phyloP scores from a whole-genome alignment of 2,113 vertebrate species.

The Antechinus flavipes region DNA sequence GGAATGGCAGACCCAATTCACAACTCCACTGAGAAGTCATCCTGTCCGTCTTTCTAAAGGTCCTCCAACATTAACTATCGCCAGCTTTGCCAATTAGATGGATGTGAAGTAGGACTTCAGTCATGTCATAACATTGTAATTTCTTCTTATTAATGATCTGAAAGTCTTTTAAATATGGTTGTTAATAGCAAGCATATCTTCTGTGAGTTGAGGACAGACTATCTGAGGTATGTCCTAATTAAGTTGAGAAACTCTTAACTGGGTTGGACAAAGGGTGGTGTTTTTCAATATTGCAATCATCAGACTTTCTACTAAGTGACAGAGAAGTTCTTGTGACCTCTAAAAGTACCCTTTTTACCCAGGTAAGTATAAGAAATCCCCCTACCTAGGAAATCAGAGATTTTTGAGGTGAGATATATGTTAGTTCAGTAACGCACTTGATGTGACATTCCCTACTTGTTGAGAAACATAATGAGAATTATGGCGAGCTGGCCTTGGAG shows the following conservation, averaged over 20 bases:
- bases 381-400: not conserved
- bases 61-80: not conserved
- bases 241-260: not conserved
- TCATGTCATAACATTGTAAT: not conserved
- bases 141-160: not conserved
- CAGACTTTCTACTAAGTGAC: not conserved
- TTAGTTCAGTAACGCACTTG: not conserved
- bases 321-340: not conserved
- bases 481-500: not conserved
- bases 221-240: not conserved
- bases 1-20: not conserved
- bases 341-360: not conserved
- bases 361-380: not conserved
- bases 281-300: not conserved
- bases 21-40: not conserved
- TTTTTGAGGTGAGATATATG: not conserved
- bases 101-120: not conserved
- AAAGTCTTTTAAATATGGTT: not conserved
- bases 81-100: not conserved
- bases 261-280: not conserved
- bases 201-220: not conserved
- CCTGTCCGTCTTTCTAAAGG: not conserved
- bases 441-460: not conserved
- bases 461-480: not conserved
- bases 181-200: not conserved